phyloP scores from a whole-genome alignment of 2,113 vertebrate species.

The Diglossa brunneiventris region DNA sequence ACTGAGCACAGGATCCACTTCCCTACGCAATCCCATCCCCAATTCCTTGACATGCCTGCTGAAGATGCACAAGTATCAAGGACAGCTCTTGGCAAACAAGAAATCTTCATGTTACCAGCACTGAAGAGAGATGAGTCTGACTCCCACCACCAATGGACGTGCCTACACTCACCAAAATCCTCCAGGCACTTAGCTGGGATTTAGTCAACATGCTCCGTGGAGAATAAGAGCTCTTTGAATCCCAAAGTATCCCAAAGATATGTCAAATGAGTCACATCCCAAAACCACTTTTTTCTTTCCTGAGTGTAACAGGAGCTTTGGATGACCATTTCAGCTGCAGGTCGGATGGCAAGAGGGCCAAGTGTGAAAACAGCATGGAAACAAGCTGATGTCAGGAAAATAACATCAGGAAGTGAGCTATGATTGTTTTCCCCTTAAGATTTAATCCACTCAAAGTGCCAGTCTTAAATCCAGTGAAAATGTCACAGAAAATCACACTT shows the following conservation, averaged over 20 bases:
- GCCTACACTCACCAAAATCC: background rate
- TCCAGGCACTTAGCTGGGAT: background rate
- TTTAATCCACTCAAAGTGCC: background rate
- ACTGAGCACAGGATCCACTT: background rate
- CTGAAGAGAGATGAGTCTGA: background rate
- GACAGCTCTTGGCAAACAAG: background rate
- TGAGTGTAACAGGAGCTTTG: background rate
- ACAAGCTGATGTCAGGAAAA: background rate
- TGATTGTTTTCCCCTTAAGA: background rate
- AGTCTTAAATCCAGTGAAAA: background rate
- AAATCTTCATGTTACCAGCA: background rate
- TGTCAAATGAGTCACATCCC: background rate
- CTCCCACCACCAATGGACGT: background rate
- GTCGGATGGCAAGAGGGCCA: background rate
- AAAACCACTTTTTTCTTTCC: background rate
- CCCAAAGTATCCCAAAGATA: background rate
- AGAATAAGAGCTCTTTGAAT: background rate
- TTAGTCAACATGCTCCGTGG: background rate
- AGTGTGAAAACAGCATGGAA: background rate
- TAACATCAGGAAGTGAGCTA: background rate
- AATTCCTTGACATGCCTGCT: background rate
- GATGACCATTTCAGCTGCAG: background rate
- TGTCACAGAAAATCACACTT: background rate
- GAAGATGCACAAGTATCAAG: background rate
- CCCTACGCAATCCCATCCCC: background rate